Evolutionary conservation across 2,888 invertebrate species (phyloP).

Genomic region (Invenusta paracnida): DNA sequence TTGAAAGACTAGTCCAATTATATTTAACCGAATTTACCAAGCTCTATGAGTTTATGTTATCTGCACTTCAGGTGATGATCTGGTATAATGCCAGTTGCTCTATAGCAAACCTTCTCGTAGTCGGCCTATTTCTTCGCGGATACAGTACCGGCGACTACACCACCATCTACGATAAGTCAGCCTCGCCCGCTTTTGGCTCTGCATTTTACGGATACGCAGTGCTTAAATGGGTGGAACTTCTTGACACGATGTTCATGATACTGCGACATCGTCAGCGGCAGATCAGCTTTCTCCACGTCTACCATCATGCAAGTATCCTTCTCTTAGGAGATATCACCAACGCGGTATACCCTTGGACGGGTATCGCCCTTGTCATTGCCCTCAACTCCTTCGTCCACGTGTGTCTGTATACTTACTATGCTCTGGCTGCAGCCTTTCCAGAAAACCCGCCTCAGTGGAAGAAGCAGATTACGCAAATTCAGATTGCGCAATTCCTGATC

Average conservation of each 20-base stretch:
- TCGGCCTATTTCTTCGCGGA: neutral
- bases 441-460: slow-evolving; percentile 55
- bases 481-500: slow-evolving; percentile 49
- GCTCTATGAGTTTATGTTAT: too few relatives aligned
- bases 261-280: slow-evolving; percentile 54
- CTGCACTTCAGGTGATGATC: neutral
- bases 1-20: too few relatives aligned
- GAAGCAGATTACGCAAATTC: slow-evolving; percentile 52
- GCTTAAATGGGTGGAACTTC: slow-evolving; percentile 50
- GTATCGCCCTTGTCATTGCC: slow-evolving; percentile 49
- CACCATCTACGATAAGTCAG: neutral
- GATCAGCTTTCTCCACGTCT: slow-evolving; percentile 57
- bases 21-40: too few relatives aligned
- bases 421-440: slow-evolving; percentile 52
- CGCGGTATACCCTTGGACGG: slow-evolving; percentile 45
- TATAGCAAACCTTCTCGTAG: neutral
- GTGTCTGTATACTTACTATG: slow-evolving; percentile 55
- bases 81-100: neutral
- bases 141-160: neutral
- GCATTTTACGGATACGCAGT: neutral
- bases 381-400: slow-evolving; percentile 54
- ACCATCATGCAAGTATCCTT: slow-evolving; percentile 58
- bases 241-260: slow-evolving; percentile 59
- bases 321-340: slow-evolving; percentile 49
- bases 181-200: neutral